Evolutionary conservation across 1,140 invertebrate species (phyloP).

Genomic region (Drosophila albomicans): DNA sequence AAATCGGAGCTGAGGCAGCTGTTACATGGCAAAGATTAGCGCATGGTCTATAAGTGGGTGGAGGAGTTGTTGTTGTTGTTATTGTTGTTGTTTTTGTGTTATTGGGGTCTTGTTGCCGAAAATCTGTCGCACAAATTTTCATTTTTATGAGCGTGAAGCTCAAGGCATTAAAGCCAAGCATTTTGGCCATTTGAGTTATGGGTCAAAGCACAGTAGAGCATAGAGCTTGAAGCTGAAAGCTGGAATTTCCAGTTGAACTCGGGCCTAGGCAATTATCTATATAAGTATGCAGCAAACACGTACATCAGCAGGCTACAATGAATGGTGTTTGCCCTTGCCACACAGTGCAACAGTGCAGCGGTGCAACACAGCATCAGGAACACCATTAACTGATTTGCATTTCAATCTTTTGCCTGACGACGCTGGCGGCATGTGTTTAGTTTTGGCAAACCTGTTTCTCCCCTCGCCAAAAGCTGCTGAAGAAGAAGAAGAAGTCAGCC

Average conservation of each 20-base stretch:
- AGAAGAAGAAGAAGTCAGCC: slow-evolving; percentile 19
- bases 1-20: slow-evolving; percentile 49
- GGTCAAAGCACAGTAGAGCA: slow-evolving; percentile 11
- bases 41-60: slow-evolving; percentile 16
- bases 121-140: slow-evolving; percentile 81
- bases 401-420: slow-evolving; percentile 70
- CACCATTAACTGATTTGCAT: slow-evolving; percentile 81
- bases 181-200: slow-evolving; percentile 55
- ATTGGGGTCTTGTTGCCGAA: slow-evolving; percentile 44
- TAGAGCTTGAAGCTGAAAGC: no score
- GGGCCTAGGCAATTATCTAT: slow-evolving; percentile 63
- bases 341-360: slow-evolving; percentile 26
- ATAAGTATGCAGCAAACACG: slow-evolving; percentile 18
- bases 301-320: slow-evolving; percentile 24
- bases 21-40: slow-evolving; percentile 74
- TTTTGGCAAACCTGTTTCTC: slow-evolving; percentile 70
- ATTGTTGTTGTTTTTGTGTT: not conserved
- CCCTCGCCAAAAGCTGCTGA: not conserved
- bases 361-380: slow-evolving; percentile 43
- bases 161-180: slow-evolving; percentile 47
- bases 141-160: slow-evolving; percentile 67
- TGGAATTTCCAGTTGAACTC: slow-evolving; percentile 20
- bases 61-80: no score
- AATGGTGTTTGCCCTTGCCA: slow-evolving; percentile 47
- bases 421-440: slow-evolving; percentile 75